Conservation (phyloP, 2,797 vertebrate genomes). For the Enteromius mattozi region DNA sequence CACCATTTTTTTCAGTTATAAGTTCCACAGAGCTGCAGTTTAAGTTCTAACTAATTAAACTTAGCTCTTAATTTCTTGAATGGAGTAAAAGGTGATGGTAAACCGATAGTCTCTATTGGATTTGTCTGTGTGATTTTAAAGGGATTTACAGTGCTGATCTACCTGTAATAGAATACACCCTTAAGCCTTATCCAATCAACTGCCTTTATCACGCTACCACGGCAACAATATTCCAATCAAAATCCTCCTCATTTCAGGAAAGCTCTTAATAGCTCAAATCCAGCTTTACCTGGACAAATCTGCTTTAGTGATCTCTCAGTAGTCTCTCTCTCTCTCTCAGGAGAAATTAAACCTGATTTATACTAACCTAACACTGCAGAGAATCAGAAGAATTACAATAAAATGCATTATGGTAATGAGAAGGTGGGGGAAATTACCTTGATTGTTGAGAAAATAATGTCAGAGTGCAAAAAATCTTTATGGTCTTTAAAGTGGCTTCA, state of each 20-base stretch:
- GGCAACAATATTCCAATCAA: conserved; percentile 45
- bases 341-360: neutral
- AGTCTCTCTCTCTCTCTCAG: neutral
- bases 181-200: conserved; percentile 47
- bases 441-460: conserved; percentile 10
- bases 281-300: conserved; percentile 34
- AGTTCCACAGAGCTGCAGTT: neutral
- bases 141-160: conserved; percentile 30
- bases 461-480: neutral
- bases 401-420: neutral
- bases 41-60: conserved; percentile 1
- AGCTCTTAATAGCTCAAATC: conserved; percentile 47
- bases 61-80: neutral
- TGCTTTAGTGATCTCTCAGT: neutral
- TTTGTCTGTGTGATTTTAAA: conserved; percentile 30
- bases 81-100: neutral
- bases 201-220: conserved; percentile 38
- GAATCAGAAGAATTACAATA: neutral
- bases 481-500: neutral
- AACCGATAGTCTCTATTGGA: neutral
- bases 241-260: conserved; percentile 35
- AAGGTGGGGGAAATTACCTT: neutral
- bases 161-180: conserved; percentile 50
- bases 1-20: neutral
- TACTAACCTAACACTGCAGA: neutral